Evolutionary conservation across 2,888 invertebrate genomes (phyloP).

Genomic region (Chorisops tibialis): DNA sequence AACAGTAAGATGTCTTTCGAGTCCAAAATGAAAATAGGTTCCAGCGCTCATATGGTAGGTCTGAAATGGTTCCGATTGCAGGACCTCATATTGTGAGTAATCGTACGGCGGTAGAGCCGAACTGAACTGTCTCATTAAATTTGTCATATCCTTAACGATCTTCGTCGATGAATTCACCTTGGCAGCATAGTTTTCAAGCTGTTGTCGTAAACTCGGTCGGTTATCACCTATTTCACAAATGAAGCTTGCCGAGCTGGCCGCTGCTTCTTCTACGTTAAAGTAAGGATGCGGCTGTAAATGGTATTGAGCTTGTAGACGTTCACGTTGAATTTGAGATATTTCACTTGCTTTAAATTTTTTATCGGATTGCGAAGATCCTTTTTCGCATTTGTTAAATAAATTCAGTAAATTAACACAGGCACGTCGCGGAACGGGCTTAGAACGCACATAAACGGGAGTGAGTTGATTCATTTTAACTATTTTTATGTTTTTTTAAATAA

Average conservation of each 20-base stretch:
- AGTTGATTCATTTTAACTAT: neutral
- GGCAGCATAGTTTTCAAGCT: conserved; percentile 24
- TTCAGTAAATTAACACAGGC: conserved; percentile 1
- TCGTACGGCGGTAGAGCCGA: neutral
- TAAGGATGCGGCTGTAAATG: conserved; percentile 12
- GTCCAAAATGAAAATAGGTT: conserved; percentile 29
- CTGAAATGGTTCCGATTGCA: neutral
- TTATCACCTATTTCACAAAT: neutral
- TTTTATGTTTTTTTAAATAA: no score
- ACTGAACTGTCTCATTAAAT: neutral
- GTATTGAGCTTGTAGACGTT: neutral
- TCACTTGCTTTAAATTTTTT: neutral
- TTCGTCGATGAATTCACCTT: conserved; percentile 28
- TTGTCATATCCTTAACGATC: conserved; percentile 26
- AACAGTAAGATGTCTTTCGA: neutral
- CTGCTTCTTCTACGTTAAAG: neutral
- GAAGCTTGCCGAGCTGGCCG: neutral
- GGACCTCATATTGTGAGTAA: neutral
- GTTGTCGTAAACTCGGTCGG: conserved; percentile 20
- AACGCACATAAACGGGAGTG: neutral
- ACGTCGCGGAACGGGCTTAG: neutral
- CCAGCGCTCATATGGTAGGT: conserved; percentile 29
- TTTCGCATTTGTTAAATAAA: neutral
- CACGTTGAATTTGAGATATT: neutral
- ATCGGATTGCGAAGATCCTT: neutral